phyloP scores from a whole-genome alignment of 1,140 invertebrate genomes.

The Piezodorus guildinii region DNA sequence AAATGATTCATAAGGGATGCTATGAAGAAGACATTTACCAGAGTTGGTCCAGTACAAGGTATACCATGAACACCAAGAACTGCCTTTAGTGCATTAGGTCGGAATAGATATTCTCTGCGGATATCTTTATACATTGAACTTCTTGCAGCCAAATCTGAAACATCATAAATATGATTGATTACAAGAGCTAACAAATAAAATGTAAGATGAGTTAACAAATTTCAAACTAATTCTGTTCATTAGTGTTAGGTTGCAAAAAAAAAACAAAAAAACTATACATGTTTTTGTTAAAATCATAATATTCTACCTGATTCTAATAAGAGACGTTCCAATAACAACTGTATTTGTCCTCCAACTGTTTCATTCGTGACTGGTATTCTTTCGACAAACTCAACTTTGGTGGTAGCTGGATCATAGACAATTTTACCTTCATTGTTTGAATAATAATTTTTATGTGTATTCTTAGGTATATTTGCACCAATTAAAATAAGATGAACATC shows the following conservation, averaged over 20 bases:
- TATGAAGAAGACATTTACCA: background rate
- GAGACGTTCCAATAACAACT: background rate
- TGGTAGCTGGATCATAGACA: constrained; percentile 15
- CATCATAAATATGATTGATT: background rate
- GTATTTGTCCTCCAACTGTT: constrained; percentile 1
- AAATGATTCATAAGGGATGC: no score
- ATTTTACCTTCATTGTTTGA: constrained; percentile 24
- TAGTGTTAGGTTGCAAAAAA: no score
- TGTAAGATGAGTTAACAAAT: no score
- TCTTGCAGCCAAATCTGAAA: background rate
- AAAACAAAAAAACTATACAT: no score
- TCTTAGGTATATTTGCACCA: constrained; percentile 23
- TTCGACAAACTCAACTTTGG: constrained; percentile 15
- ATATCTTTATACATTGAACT: background rate
- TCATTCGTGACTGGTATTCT: constrained; percentile 3
- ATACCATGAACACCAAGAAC: constrained; percentile 15
- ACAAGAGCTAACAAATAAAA: no score
- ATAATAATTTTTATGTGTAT: constrained; percentile 16
- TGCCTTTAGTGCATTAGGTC: constrained; percentile 14
- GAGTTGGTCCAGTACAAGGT: background rate
- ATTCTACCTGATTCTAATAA: background rate
- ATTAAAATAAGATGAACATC: constrained; percentile 26
- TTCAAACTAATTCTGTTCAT: no score
- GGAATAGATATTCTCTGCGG: background rate
- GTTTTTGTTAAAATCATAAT: background rate